These are phyloP conservation scores for Hydrozoanthus gracilis DNA, from an alignment of 92 coral and sea anemone species.

Conservation along the genomic window DNA sequence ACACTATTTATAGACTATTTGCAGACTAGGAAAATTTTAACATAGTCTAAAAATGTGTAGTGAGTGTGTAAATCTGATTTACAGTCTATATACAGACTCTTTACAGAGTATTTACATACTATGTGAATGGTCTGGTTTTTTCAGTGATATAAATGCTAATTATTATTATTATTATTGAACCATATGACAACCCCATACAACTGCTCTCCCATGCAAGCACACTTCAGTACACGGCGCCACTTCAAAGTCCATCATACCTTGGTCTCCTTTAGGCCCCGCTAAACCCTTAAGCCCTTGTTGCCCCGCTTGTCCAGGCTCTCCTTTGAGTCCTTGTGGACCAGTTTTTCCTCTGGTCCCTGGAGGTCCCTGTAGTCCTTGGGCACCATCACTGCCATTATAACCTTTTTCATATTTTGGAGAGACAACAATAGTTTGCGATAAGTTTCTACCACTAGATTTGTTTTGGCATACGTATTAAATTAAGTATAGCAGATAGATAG, in stretches of 20 bases:
- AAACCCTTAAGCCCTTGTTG: background rate
- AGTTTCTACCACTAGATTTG: background rate
- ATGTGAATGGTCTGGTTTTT: too few relatives aligned
- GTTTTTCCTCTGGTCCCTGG: slow-evolving; percentile 6
- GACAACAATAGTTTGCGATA: too few relatives aligned
- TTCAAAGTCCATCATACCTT: slow-evolving; percentile 35
- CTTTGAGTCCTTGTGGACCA: slow-evolving; percentile 16
- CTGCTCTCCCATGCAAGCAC: too few relatives aligned
- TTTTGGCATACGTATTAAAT: background rate
- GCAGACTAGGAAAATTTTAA: too few relatives aligned
- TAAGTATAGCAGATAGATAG: background rate
- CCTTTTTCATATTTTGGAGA: background rate
- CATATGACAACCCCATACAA: too few relatives aligned
- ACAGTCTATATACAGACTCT: too few relatives aligned
- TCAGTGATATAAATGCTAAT: too few relatives aligned
- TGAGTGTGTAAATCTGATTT: too few relatives aligned
- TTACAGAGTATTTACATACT: too few relatives aligned
- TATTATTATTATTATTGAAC: too few relatives aligned
- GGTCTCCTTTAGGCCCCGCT: slow-evolving; percentile 59
- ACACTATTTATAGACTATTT: too few relatives aligned
- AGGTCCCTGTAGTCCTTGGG: slow-evolving; percentile 15
- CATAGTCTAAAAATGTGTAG: too few relatives aligned
- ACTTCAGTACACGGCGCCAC: background rate
- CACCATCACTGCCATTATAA: background rate
- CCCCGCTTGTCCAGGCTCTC: slow-evolving; percentile 7